Conservation (phyloP, 2,797 vertebrate genomes). For the Trichosurus vulpecula region DNA sequence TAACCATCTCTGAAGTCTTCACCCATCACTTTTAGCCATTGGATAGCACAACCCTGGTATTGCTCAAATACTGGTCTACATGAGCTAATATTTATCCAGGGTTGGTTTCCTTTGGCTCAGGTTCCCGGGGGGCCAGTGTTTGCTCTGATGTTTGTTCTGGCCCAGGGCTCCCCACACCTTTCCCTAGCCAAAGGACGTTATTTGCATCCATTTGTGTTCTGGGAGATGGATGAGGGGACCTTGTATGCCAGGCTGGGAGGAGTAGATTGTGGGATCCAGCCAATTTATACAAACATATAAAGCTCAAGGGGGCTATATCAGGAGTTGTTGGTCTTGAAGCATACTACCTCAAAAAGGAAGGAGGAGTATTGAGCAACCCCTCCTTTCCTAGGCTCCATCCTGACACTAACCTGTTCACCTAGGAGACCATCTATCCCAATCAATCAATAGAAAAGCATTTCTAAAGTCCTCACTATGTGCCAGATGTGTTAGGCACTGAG, state of each 20-base stretch:
- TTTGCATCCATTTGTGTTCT: slow-evolving; percentile 13
- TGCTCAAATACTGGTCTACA: background rate
- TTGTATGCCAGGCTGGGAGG: background rate
- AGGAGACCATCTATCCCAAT: background rate
- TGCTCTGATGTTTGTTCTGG: slow-evolving; percentile 63
- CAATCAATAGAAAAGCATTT: background rate
- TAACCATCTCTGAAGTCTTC: background rate
- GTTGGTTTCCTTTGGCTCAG: slow-evolving; percentile 61
- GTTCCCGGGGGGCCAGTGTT: background rate
- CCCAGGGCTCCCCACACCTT: background rate
- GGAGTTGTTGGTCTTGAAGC: background rate
- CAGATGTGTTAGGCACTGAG: background rate
- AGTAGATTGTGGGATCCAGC: background rate
- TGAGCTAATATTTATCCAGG: slow-evolving; percentile 32
- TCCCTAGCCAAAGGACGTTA: background rate
- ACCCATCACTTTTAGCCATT: background rate
- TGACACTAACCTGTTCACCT: background rate
- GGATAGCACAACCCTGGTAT: background rate
- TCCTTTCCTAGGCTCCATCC: background rate
- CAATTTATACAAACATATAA: background rate
- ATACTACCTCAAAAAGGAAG: background rate
- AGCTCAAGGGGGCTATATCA: background rate
- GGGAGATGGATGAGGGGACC: background rate
- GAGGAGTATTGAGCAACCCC: background rate
- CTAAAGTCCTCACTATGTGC: background rate